These are phyloP conservation scores for Clarias laeviceps DNA, from an alignment of 2,797 vertebrate species.

Conservation along the genomic window DNA sequence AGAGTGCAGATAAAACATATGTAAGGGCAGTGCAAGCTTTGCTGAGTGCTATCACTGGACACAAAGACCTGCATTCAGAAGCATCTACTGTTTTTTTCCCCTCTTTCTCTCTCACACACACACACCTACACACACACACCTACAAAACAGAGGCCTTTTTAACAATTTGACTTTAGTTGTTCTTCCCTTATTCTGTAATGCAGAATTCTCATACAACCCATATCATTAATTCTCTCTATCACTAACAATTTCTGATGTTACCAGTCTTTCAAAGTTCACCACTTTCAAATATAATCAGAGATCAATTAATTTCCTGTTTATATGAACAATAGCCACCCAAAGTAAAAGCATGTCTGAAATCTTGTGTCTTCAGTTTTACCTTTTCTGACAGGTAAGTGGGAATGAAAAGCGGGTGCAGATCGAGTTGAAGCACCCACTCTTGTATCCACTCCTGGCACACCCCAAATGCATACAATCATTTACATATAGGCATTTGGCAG, in stretches of 20 bases:
- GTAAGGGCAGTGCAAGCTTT: constrained; percentile 13
- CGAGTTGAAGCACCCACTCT: not conserved
- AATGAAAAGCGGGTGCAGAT: not conserved
- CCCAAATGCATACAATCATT: not conserved
- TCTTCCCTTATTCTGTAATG: not conserved
- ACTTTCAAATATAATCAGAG: not conserved
- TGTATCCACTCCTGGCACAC: not conserved
- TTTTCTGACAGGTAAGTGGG: not conserved
- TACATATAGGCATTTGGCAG: too few relatives aligned
- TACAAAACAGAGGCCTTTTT: not conserved
- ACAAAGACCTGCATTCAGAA: constrained; percentile 64
- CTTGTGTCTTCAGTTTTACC: not conserved
- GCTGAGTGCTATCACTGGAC: constrained; percentile 50
- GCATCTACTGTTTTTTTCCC: constrained; percentile 27
- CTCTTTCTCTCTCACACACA: constrained; percentile 21
- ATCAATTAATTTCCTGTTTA: not conserved
- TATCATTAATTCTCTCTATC: not conserved
- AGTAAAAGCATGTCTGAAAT: not conserved
- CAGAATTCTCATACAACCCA: not conserved
- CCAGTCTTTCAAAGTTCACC: not conserved
- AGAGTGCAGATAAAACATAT: constrained; percentile 35
- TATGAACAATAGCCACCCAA: not conserved
- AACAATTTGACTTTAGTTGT: not conserved
- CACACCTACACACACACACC: not conserved
- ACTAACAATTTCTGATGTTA: not conserved